These are phyloP conservation scores for Charanyca ferruginea DNA, from an alignment of 2,888 invertebrate species.

Conservation along the genomic window DNA sequence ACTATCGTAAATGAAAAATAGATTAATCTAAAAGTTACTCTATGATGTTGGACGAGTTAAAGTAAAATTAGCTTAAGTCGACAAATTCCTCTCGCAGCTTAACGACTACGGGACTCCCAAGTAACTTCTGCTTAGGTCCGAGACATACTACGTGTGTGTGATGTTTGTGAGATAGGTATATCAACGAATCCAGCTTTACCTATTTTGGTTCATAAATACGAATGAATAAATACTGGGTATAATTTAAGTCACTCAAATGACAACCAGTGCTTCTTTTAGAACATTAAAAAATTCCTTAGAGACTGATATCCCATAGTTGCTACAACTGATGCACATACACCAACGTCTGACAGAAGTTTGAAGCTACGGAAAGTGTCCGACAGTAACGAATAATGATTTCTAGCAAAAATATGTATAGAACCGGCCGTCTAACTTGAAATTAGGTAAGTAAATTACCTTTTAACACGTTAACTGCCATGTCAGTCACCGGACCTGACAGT, in stretches of 20 bases:
- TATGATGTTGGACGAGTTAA: constrained; percentile 84
- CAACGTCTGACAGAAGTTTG: no score
- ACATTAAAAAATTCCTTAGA: neutral
- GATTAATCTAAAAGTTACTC: constrained; percentile 85
- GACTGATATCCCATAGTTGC: neutral
- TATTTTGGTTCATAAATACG: neutral
- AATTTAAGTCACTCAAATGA: neutral
- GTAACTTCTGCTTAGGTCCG: constrained; percentile 69
- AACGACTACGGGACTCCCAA: constrained; percentile 74
- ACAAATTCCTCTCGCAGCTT: constrained; percentile 84
- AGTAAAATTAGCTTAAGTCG: constrained; percentile 73
- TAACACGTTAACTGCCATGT: neutral
- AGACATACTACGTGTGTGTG: constrained; percentile 33
- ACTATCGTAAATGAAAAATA: constrained; percentile 60
- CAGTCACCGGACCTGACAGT: no score
- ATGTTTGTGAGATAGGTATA: constrained; percentile 11
- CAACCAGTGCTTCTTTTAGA: neutral
- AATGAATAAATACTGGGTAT: no score
- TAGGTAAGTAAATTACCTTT: neutral
- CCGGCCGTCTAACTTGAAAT: neutral
- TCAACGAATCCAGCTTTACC: constrained; percentile 1
- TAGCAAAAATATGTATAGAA: no score
- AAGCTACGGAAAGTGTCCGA: no score
- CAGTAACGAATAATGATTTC: no score
- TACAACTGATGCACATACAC: no score